Evolutionary conservation across 1,140 invertebrate genomes (phyloP), one percentile per base, ranked within the genome.

Genomic region (Drosophila quadrilineata): DNA sequence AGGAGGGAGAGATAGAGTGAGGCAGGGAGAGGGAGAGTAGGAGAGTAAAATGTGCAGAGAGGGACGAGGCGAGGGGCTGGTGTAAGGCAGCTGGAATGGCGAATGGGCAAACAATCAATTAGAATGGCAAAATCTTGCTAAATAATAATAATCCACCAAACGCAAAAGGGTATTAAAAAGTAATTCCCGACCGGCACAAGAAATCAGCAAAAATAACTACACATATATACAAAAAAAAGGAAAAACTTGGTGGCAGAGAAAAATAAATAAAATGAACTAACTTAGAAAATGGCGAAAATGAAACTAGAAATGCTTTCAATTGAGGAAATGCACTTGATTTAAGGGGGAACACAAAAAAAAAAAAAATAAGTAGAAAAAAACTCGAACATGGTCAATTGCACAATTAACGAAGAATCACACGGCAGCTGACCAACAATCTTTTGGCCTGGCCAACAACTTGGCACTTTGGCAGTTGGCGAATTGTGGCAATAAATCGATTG

Each of bases 111-210:
- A 82, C 79, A 85, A 85, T 85, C 79, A 85, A 85, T 85, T 85
- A 85, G 79, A 85, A 85, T 79, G 71, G 74, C 74, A 64, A 85
- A 85, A 85, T 85, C 79, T 85, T 75, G 54, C 50, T 74, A 85
- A 85, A 85, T 85, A 85, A 54, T 75, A 50, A 33, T 85, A 85
- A 85, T 79, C 80, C 79, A 38, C 36, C 43, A 46, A 77, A 66
- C 79, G 79, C 79, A 79, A 85, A 74, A 68, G 65, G 71, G 56
- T 75, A 74, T 85, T 85, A 85, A 85, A 85, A 85, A 75, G 58
- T 85, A 85, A 85, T 85, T 85, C 79, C 80, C 71, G 43, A 60
- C 57, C 54, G 45, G 50, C 63, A 70, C 56, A 67, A 75, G 53
- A 65, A 74, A 49, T 53, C 53, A 49, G 45, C 56, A 49, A 58